Evolutionary conservation across 2,113 vertebrate species (phyloP).

Genomic region (Hirundichthys speculiger): DNA sequence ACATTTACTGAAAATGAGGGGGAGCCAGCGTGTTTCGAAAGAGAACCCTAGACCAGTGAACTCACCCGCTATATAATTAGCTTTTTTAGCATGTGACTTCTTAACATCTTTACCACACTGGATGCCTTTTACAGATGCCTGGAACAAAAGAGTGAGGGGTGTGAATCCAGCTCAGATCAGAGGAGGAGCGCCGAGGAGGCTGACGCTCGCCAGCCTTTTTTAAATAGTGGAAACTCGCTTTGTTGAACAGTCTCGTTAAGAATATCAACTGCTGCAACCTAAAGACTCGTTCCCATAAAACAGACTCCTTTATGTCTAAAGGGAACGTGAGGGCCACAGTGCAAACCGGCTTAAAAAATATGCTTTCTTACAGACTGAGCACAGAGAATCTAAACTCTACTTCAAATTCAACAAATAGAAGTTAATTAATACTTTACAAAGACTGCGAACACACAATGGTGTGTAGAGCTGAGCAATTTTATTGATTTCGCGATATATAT

Average conservation of each 20-base stretch:
- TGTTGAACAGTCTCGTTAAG: slow-evolving; percentile 40
- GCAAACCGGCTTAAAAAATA: no score
- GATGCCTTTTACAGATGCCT: slow-evolving; percentile 56
- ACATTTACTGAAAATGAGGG: slow-evolving; percentile 56
- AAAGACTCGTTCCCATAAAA: slow-evolving; percentile 27
- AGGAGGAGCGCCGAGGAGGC: slow-evolving; percentile 19
- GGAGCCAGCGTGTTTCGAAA: slow-evolving; percentile 27
- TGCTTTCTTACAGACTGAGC: no score
- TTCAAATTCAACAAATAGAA: no score
- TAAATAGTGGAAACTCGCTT: slow-evolving; percentile 32
- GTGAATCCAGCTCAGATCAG: slow-evolving; percentile 3
- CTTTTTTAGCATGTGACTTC: slow-evolving; percentile 41
- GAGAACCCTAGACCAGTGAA: slow-evolving; percentile 60
- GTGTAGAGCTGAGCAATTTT: no score
- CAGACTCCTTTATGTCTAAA: slow-evolving; percentile 19
- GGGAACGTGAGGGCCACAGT: background rate
- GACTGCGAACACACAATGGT: no score
- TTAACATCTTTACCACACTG: slow-evolving; percentile 57
- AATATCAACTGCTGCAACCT: slow-evolving; percentile 42
- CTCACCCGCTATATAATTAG: slow-evolving; percentile 60
- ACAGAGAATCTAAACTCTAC: no score
- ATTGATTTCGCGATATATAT: no score
- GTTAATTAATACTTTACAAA: no score
- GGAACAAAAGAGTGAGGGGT: slow-evolving; percentile 44
- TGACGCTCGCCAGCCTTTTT: slow-evolving; percentile 17